Conservation (phyloP, 2,888 invertebrate genomes). For the Tenodera sinensis region DNA sequence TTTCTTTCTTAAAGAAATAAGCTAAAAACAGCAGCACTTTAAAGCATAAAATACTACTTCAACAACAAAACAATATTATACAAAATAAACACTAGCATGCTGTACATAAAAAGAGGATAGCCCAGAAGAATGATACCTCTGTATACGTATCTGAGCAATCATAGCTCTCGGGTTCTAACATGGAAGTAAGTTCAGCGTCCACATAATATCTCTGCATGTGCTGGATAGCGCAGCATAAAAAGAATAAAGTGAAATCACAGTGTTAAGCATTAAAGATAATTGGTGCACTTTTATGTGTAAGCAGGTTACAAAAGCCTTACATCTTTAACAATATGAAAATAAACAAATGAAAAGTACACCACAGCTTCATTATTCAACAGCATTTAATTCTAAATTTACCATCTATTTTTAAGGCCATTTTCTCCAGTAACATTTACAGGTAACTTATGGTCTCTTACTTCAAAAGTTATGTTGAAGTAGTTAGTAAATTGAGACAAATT, state of each 20-base stretch:
- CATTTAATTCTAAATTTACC: background rate
- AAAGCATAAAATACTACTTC: background rate
- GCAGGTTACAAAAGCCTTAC: background rate
- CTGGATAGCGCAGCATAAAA: constrained; percentile 43
- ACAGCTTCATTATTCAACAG: background rate
- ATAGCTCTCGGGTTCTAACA: constrained; percentile 56
- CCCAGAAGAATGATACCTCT: constrained; percentile 25
- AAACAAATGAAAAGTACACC: background rate
- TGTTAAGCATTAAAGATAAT: background rate
- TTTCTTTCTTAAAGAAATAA: background rate
- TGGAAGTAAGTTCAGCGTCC: constrained; percentile 76
- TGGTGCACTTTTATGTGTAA: background rate
- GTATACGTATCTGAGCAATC: constrained; percentile 41
- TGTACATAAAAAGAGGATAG: background rate
- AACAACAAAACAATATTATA: constrained; percentile 12
- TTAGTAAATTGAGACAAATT: no score
- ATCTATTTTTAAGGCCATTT: no score
- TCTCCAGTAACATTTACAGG: no score
- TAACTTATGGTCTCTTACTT: no score
- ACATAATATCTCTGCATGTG: constrained; percentile 78
- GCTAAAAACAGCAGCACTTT: background rate
- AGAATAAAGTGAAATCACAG: background rate
- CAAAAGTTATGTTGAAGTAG: no score
- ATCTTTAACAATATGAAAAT: background rate
- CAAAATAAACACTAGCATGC: constrained; percentile 13